Base-by-base conservation (phyloP, 2,113 vertebrate genomes). In the Rhagologus leucostigma region DNA sequence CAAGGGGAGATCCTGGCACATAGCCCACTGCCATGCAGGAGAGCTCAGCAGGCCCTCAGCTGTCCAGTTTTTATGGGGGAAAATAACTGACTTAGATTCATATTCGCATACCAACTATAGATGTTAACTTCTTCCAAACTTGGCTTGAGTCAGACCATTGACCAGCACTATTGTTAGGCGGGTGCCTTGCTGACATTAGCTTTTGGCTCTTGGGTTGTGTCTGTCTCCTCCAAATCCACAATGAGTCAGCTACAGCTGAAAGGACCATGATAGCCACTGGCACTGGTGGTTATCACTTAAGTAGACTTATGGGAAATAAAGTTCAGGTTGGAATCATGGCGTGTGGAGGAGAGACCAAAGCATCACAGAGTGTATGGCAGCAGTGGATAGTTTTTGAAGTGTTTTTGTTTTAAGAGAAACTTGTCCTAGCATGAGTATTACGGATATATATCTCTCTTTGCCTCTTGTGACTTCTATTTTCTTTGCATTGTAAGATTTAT, bases 131-230 rank as follows among this genome's bases (percentile, higher is more conserved):
- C 37, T 67, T 52, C 29, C 29, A 67, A 52, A 74, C 13, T 59
- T 46, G 10, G 8, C 37, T 59, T 67, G 33, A 65, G 8, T 59
- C 16, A 89, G 56, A 37, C 6, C 33, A 29, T 2, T 30, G 46
- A 30, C 29, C 44, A 59, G 16, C 1, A 37, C 4, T 67, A 6
- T n/a, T 0, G 0, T 30, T n/a, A n/a, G 13, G 29, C n/a, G 13
- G 19, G 20, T 67, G 13, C 0, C 0, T 21, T 39, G 29, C 16
- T 59, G 37, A 33, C 10, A 52, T 50, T 29, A 16, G 4, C 23
- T 33, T 27, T 44, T 49, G 26, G 35, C 9, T 57, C 13, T 44
- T 59, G 68, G 8, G 8, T 44, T 67, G 19, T 37, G 14, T 39
- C 10, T 74, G 13, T 39, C 39, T 46, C 39, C 29, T 59, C 20